phyloP scores from a whole-genome alignment of 2,888 invertebrate genomes.

The Gari tellinella region DNA sequence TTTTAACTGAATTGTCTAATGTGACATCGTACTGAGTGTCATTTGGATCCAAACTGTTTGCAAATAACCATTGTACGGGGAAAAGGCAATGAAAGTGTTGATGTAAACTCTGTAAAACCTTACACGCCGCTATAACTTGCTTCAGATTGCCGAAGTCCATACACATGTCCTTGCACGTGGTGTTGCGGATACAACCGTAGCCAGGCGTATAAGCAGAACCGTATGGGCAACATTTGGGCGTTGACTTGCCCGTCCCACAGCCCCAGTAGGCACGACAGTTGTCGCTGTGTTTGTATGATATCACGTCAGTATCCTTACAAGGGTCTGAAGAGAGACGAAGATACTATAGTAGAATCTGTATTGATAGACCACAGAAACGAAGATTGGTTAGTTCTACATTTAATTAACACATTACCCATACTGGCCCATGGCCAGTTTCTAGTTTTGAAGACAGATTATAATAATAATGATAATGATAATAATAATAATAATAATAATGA shows the following conservation, averaged over 20 bases:
- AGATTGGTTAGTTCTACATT: no score
- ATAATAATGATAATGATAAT: no score
- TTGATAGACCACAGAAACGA: no score
- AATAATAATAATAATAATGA: no score
- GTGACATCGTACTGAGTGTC: no score
- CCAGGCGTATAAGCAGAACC: conserved; percentile 53
- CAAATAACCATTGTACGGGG: no score
- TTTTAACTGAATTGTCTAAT: no score
- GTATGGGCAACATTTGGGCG: conserved; percentile 61
- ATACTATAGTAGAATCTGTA: no score
- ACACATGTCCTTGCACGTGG: conserved; percentile 55
- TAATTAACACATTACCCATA: no score
- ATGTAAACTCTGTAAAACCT: conserved; percentile 9
- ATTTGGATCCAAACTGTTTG: no score
- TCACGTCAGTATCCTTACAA: conserved; percentile 43
- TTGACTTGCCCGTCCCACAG: conserved; percentile 58
- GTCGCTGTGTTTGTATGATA: conserved; percentile 53
- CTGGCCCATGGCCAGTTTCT: no score
- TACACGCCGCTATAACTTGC: conserved; percentile 42
- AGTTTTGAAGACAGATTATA: no score
- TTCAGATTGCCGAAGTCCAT: conserved; percentile 56
- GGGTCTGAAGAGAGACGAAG: conserved; percentile 56
- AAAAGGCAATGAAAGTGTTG: not conserved
- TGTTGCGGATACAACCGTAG: conserved; percentile 47
- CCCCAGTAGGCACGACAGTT: conserved; percentile 67